Percentiles rank a stretch among this genome's conserved stretches.
phyloP scores from a whole-genome alignment of 2,888 invertebrate genomes.

The Carpatolechia fugitivella region DNA sequence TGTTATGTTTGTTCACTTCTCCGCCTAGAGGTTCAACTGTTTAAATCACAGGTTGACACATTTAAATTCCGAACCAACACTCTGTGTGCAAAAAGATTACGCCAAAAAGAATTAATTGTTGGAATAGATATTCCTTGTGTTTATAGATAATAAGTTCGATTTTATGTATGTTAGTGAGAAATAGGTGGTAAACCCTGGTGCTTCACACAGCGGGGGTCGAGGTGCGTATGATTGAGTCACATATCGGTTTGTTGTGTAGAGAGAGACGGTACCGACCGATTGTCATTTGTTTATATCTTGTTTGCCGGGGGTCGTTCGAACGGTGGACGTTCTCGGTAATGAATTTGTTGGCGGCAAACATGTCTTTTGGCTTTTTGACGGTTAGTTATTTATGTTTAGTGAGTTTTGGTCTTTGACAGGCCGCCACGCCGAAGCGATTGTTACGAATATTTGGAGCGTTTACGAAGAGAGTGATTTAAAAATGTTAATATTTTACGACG shows the following conservation, averaged over 20 bases:
- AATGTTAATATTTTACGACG: too few species aligned
- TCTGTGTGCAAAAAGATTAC: background rate
- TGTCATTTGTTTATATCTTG: conserved; percentile 39
- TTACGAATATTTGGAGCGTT: background rate
- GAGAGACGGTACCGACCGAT: conserved; percentile 42
- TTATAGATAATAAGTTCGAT: background rate
- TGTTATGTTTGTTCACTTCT: conserved; percentile 18
- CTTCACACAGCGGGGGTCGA: conserved; percentile 48
- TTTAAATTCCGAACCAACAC: conserved; percentile 24
- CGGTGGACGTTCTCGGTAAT: conserved; percentile 61
- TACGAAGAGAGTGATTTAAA: too few species aligned
- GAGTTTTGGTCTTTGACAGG: conserved; percentile 16
- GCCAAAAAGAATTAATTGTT: too few species aligned
- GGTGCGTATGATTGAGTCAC: conserved; percentile 60
- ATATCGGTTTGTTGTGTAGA: conserved; percentile 45
- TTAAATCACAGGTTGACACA: conserved; percentile 65
- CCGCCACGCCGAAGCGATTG: background rate
- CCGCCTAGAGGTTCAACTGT: conserved; percentile 52
- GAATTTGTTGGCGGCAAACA: conserved; percentile 35
- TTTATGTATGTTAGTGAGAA: background rate
- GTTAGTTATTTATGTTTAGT: conserved; percentile 8
- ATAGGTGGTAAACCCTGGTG: conserved; percentile 24
- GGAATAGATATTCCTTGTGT: too few species aligned
- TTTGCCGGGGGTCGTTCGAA: conserved; percentile 55
- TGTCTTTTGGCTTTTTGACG: background rate